phyloP scores from a whole-genome alignment of 2,797 vertebrate species.

The Crypturellus tataupa region DNA sequence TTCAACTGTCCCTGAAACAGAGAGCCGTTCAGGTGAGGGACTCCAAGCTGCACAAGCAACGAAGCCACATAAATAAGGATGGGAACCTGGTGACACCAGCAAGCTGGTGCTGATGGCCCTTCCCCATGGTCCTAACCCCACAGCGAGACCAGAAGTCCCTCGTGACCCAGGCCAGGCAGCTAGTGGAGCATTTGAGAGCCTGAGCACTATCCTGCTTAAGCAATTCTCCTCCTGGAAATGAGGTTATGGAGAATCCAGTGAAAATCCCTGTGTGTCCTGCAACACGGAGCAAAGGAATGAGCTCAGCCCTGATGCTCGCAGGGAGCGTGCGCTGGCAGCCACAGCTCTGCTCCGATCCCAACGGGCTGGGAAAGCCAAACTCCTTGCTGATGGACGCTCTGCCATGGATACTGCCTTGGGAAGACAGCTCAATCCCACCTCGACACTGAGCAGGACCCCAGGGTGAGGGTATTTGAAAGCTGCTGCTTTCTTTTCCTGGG shows the following conservation, averaged over 20 bases:
- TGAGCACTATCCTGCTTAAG: not conserved
- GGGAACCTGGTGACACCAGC: not conserved
- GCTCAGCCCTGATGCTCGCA: slow-evolving; percentile 3
- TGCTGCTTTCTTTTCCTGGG: fast-evolving
- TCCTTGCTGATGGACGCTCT: not conserved
- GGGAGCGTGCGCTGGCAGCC: not conserved
- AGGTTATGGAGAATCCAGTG: slow-evolving; percentile 9
- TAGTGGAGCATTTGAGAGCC: not conserved
- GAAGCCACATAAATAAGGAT: not conserved
- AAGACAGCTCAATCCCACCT: no score
- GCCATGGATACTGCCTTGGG: no score
- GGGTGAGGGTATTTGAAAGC: no score
- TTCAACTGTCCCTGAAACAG: not conserved
- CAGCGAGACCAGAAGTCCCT: not conserved
- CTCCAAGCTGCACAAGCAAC: not conserved
- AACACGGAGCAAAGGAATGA: not conserved
- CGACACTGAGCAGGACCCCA: no score
- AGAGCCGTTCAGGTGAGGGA: not conserved
- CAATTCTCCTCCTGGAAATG: not conserved
- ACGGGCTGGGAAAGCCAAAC: not conserved
- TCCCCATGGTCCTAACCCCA: not conserved
- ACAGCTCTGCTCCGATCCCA: not conserved
- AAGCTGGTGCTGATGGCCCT: not conserved
- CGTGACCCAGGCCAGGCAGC: fast-evolving
- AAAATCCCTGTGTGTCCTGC: slow-evolving; percentile 7